Evolutionary conservation across 2,888 invertebrate species (phyloP).

Genomic region (Pammene fasciana): DNA sequence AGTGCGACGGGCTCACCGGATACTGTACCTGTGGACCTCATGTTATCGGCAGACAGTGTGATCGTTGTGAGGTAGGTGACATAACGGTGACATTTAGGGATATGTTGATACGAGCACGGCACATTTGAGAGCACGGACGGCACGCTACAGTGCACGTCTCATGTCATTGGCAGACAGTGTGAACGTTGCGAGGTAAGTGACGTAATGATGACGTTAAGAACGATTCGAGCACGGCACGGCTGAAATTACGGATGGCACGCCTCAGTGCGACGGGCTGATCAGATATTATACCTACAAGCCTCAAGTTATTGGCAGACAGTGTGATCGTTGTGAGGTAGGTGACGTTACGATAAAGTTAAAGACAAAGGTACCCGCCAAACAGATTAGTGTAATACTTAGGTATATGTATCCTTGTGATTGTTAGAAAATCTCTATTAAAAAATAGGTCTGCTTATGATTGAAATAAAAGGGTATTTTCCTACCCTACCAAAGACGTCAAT

Average conservation of each 20-base stretch:
- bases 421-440: too few relatives aligned
- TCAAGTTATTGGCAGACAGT: slow-evolving; percentile 91
- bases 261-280: slow-evolving; percentile 90
- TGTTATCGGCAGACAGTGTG: slow-evolving; percentile 91
- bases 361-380: too few relatives aligned
- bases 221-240: slow-evolving; percentile 90
- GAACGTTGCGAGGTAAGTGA: slow-evolving; percentile 85
- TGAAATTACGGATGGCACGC: slow-evolving; percentile 88
- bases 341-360: too few relatives aligned
- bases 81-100: too few relatives aligned
- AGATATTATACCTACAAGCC: slow-evolving; percentile 92
- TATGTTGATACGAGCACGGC: slow-evolving; percentile 86
- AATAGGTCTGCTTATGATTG: too few relatives aligned
- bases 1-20: slow-evolving; percentile 92
- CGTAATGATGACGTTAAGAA: too few relatives aligned
- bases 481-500: too few relatives aligned
- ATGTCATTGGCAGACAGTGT: slow-evolving; percentile 92
- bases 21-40: slow-evolving; percentile 91
- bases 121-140: slow-evolving; percentile 89
- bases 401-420: too few relatives aligned
- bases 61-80: slow-evolving; percentile 84
- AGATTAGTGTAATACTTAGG: too few relatives aligned
- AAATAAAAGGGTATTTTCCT: too few relatives aligned
- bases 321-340: slow-evolving; percentile 87
- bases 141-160: slow-evolving; percentile 89